phyloP scores from a whole-genome alignment of 2,113 vertebrate genomes.

The Actinemys pallida region DNA sequence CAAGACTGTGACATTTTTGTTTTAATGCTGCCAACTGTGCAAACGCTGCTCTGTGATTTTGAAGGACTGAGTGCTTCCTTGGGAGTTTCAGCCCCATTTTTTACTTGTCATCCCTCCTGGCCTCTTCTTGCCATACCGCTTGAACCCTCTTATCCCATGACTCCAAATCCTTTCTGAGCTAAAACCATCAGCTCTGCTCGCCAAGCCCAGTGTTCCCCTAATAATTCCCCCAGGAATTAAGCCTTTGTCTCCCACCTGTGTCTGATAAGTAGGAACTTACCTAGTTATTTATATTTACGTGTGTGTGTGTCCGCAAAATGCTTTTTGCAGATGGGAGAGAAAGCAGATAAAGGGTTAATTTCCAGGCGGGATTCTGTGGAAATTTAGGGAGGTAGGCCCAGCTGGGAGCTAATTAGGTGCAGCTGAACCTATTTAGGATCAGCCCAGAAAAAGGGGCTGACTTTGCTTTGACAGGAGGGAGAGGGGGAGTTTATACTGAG shows the following conservation, averaged over 20 bases:
- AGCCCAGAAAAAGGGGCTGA: not conserved
- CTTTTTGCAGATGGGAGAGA: not conserved
- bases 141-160: not conserved
- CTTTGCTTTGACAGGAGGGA: too few relatives aligned
- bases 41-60: not conserved
- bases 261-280: not conserved
- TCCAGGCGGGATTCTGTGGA: not conserved
- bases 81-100: slow-evolving; percentile 9
- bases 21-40: not conserved
- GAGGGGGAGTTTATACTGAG: not conserved
- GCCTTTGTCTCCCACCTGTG: not conserved
- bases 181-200: not conserved
- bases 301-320: not conserved
- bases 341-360: not conserved
- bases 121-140: not conserved
- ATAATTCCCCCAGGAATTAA: not conserved
- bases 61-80: not conserved
- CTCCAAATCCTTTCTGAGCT: not conserved
- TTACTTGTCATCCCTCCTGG: not conserved
- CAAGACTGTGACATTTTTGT: not conserved
- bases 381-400: not conserved
- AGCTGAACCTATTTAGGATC: not conserved
- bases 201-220: not conserved
- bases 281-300: not conserved
- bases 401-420: not conserved